Percentiles rank a stretch among this genome's conserved stretches.
Evolutionary conservation across 2,888 invertebrate genomes (phyloP).

Genomic region (Cylindroiulus punctatus): DNA sequence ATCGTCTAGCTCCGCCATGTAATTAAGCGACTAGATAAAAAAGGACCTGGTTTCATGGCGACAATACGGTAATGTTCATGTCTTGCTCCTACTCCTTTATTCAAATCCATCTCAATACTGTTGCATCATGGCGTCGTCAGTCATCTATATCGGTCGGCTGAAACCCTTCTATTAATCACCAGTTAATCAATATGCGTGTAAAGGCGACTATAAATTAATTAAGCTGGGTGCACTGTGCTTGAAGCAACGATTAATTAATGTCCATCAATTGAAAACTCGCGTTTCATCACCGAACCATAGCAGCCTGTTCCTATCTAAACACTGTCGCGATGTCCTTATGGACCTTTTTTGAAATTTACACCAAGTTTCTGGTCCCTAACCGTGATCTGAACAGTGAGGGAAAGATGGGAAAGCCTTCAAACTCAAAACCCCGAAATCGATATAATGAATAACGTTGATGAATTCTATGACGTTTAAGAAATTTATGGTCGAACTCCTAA

Average conservation of each 20-base stretch:
- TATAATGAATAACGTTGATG: too few relatives aligned
- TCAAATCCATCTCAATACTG: not conserved
- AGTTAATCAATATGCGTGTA: constrained; percentile 42
- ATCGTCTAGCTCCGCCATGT: not conserved
- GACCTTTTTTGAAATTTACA: not conserved
- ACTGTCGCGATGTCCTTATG: not conserved
- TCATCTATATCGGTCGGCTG: not conserved
- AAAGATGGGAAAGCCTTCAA: not conserved
- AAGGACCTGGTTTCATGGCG: not conserved
- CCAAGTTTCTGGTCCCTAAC: not conserved
- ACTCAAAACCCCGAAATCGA: too few relatives aligned
- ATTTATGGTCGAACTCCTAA: too few relatives aligned
- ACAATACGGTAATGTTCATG: not conserved
- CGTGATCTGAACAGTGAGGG: not conserved
- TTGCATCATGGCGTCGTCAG: constrained; percentile 16
- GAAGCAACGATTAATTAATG: constrained; percentile 30
- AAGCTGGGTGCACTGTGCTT: not conserved
- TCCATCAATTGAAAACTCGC: constrained; percentile 26
- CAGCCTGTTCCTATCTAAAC: not conserved
- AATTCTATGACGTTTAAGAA: too few relatives aligned
- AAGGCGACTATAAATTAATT: constrained; percentile 43
- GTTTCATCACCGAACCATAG: not conserved
- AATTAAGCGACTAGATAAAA: not conserved
- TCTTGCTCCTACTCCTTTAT: not conserved
- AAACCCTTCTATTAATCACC: constrained; percentile 35